Evolutionary conservation across 2,113 vertebrate genomes (phyloP).

Genomic region (Elephas maximus): DNA sequence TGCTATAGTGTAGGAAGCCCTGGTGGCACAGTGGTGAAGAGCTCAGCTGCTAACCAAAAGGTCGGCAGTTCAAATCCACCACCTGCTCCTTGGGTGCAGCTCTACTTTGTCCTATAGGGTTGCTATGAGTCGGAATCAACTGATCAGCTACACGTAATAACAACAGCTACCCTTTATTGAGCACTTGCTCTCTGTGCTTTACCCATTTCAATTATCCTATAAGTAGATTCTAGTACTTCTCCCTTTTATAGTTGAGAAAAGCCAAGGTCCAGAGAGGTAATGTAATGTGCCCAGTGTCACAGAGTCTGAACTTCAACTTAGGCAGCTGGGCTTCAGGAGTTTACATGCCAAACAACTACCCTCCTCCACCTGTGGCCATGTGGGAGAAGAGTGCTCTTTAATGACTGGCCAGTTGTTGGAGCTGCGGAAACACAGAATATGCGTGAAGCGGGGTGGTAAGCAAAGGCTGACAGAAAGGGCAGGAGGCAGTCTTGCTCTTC

Average conservation of each 20-base stretch:
- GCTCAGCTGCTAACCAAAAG: no score
- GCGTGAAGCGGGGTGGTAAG: background rate
- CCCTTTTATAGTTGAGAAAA: background rate
- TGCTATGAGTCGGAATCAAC: no score
- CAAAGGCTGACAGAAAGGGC: background rate
- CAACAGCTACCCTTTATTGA: no score
- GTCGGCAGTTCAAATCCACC: no score
- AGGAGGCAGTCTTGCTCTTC: background rate
- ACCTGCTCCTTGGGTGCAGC: no score
- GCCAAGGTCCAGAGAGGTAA: background rate
- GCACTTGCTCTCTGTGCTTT: background rate
- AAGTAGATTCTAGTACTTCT: background rate
- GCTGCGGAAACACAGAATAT: background rate
- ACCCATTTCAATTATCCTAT: background rate
- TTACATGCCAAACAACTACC: background rate
- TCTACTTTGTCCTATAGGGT: no score
- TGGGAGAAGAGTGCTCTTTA: background rate
- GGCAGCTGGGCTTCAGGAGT: background rate
- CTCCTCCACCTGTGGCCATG: background rate
- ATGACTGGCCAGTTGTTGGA: background rate
- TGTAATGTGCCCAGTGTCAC: background rate
- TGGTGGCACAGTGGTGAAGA: no score
- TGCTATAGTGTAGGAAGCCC: background rate
- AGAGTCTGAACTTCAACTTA: slow-evolving; percentile 1
- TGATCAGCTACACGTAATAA: no score